Percentiles rank a stretch among this genome's conserved stretches.
These are phyloP conservation scores for Ranitomeya imitator DNA, from an alignment of 2,113 vertebrate genomes.

Conservation along the genomic window DNA sequence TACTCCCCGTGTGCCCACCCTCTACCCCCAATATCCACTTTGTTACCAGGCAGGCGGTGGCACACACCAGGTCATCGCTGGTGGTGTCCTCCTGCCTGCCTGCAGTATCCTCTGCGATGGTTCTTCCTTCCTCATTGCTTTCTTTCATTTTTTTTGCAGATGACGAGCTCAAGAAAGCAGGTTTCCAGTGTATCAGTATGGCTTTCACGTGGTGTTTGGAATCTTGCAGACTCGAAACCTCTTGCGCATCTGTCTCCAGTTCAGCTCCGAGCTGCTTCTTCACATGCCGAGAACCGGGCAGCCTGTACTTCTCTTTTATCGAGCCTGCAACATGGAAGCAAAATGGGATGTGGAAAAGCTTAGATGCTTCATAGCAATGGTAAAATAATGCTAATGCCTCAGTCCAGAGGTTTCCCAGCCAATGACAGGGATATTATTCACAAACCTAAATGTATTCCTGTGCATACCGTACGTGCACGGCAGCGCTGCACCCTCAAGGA, in stretches of 20 bases:
- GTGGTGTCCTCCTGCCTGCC: conserved; percentile 7
- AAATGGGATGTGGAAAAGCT: conserved; percentile 34
- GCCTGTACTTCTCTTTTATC: conserved; percentile 72
- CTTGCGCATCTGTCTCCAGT: conserved; percentile 45
- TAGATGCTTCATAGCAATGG: neutral
- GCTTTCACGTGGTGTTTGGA: conserved; percentile 74
- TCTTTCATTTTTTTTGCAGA: conserved; percentile 24
- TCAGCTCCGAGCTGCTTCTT: conserved; percentile 57
- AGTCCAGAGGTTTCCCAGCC: neutral
- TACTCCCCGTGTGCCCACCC: conserved; percentile 60
- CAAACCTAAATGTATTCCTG: too few relatives aligned
- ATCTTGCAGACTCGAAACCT: conserved; percentile 59
- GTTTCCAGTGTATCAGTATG: conserved; percentile 80
- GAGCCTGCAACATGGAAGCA: conserved; percentile 68
- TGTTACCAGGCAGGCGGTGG: conserved; percentile 63
- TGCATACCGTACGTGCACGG: too few relatives aligned
- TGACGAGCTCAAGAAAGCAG: conserved; percentile 41
- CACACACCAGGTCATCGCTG: conserved; percentile 27
- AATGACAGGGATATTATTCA: too few relatives aligned
- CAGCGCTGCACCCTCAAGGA: too few relatives aligned
- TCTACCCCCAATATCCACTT: conserved; percentile 78
- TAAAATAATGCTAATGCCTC: neutral
- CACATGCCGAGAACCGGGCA: conserved; percentile 54
- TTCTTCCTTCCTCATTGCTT: neutral
- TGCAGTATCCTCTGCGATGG: neutral